phyloP scores from a whole-genome alignment of 2,888 invertebrate species.

The Acronicta aceris region DNA sequence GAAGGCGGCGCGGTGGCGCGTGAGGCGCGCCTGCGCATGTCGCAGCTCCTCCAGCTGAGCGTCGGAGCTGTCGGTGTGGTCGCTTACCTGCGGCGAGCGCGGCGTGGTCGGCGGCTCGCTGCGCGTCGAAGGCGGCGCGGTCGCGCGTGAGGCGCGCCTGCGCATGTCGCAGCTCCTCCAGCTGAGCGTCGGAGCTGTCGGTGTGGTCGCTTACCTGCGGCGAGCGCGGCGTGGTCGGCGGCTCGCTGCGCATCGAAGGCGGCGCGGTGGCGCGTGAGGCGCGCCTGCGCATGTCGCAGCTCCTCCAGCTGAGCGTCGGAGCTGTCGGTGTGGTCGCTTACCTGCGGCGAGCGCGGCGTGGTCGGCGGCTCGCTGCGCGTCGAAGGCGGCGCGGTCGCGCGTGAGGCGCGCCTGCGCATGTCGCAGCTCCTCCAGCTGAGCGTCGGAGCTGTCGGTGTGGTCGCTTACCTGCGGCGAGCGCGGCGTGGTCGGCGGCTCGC shows the following conservation, averaged over 20 bases:
- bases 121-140: constrained; percentile 93
- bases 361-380: constrained; percentile 90
- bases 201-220: too few relatives aligned
- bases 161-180: constrained; percentile 97
- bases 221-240: too few relatives aligned
- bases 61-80: not conserved
- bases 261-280: too few relatives aligned
- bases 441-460: constrained; percentile 90
- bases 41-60: too few relatives aligned
- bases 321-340: constrained; percentile 28
- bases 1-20: too few relatives aligned
- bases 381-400: constrained; percentile 93
- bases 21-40: too few relatives aligned
- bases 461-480: too few relatives aligned
- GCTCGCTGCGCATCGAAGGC: too few relatives aligned
- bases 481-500: too few relatives aligned
- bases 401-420: constrained; percentile 96
- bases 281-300: constrained; percentile 96
- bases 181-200: constrained; percentile 93
- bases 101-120: constrained; percentile 86
- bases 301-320: constrained; percentile 94
- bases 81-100: constrained; percentile 67
- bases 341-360: constrained; percentile 68
- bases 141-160: constrained; percentile 95
- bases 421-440: constrained; percentile 96